Evolutionary conservation across 2,797 vertebrate species (phyloP).

Genomic region (Onychomys arenicola): DNA sequence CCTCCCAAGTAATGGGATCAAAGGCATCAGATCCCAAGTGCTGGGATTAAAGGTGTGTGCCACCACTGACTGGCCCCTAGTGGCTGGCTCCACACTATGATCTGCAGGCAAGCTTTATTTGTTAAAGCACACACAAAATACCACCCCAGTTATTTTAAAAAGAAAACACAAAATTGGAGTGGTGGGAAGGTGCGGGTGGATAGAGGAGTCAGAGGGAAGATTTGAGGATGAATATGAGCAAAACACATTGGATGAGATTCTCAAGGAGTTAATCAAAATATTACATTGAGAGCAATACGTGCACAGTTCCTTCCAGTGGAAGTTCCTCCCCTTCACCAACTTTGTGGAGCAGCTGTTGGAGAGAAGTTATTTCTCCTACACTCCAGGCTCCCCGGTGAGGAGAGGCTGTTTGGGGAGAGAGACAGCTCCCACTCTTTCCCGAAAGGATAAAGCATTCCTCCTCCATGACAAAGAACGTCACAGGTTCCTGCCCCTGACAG

Average conservation of each 20-base stretch:
- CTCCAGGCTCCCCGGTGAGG: constrained; percentile 49
- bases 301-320: not conserved
- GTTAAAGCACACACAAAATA: too few species aligned
- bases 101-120: too few species aligned
- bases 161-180: not conserved
- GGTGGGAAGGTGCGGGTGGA: not conserved
- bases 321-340: not conserved
- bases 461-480: constrained; percentile 49
- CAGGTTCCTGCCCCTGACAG: not conserved
- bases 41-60: too few species aligned
- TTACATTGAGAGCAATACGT: not conserved
- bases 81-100: too few species aligned
- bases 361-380: constrained; percentile 54
- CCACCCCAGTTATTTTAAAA: not conserved
- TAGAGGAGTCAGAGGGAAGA: not conserved
- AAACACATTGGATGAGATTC: not conserved
- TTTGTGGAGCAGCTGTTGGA: not conserved
- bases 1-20: too few species aligned
- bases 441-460: constrained; percentile 36
- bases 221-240: not conserved
- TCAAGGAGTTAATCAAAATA: not conserved
- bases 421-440: not conserved
- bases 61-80: too few species aligned
- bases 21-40: too few species aligned
- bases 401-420: constrained; percentile 38